Base-by-base conservation (phyloP, 35 echinoderm and acorn worm species). In the Apostichopus californicus region DNA sequence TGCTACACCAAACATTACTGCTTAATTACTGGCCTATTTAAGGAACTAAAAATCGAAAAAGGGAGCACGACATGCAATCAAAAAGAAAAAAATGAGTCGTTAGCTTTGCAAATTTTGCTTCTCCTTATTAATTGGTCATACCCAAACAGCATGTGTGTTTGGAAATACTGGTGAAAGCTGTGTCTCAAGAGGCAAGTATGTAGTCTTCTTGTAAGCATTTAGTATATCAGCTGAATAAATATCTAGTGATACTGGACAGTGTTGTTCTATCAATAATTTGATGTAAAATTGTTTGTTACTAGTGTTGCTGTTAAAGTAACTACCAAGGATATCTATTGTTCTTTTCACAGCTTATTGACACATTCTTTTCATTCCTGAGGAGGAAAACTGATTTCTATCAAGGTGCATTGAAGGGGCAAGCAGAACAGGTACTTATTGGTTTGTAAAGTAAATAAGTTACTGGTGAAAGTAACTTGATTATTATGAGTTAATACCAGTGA, bases 311-410 rank as follows among this genome's bases (percentile, higher is more conserved):
- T 46, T 46, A 46, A 46, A 46, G 3, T 46, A 46, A 46, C 34
- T 2, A 46, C 3, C 34, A 22, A 75, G 2, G 34, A 46, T 46
- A 46, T 92, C 25, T 46, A 46, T 46, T 46, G 34, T 46, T 46
- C 34, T 46, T 34, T 54, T 80, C 73, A 70, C 95, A 98, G 97
- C 75, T 98, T 8, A 95, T 98, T 26, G 90, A 94, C 58, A 94
- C 93, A 66, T 94, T 98, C 84, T 98, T 98, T 93, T 94, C 93
- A 56, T 98, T 98, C 72, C 77, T 98, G 89, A 94, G 94, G 79
- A 94, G 97, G 72, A 98, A 98, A 88, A 98, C 97, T 72, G 97
- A 98, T 83, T 98, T 98, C 46, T 98, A 93, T 34, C 54, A 81
- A 26, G 97, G 97, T 24, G 97, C 94, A 60, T 71, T 92, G 59